Percentiles rank a stretch among this genome's conserved stretches.
These are phyloP conservation scores for Trichechus manatus DNA, from an alignment of 2,113 vertebrate genomes.

Conservation along the genomic window DNA sequence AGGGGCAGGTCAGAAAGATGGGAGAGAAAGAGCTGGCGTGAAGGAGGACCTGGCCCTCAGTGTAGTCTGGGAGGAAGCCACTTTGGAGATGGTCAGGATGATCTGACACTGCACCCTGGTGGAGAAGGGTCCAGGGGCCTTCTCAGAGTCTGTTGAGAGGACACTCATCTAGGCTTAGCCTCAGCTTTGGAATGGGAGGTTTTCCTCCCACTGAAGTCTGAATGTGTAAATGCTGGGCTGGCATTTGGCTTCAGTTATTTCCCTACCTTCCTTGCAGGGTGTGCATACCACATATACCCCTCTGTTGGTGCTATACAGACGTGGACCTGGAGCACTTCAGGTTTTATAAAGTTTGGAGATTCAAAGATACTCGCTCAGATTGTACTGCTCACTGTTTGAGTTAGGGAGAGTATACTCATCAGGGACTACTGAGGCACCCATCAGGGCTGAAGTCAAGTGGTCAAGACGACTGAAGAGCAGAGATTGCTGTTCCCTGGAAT, in stretches of 20 bases:
- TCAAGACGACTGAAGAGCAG: background rate
- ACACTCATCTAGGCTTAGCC: background rate
- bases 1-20: background rate
- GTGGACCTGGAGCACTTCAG: background rate
- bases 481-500: background rate
- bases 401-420: background rate
- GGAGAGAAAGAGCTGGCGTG: background rate
- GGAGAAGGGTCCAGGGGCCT: background rate
- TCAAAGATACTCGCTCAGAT: background rate
- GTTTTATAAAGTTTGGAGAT: conserved; percentile 43
- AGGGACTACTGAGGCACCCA: background rate
- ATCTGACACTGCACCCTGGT: background rate
- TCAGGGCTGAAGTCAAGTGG: background rate
- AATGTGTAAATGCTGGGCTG: background rate
- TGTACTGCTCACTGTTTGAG: background rate
- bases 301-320: background rate
- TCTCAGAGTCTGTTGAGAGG: background rate
- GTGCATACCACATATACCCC: background rate
- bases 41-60: background rate
- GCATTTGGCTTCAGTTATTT: background rate
- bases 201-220: background rate
- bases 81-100: background rate
- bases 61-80: background rate
- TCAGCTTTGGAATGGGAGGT: background rate
- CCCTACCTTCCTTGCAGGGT: background rate